These are phyloP conservation scores for Calliphora vomitoria DNA, from an alignment of 2,888 invertebrate species.

Conservation along the genomic window DNA sequence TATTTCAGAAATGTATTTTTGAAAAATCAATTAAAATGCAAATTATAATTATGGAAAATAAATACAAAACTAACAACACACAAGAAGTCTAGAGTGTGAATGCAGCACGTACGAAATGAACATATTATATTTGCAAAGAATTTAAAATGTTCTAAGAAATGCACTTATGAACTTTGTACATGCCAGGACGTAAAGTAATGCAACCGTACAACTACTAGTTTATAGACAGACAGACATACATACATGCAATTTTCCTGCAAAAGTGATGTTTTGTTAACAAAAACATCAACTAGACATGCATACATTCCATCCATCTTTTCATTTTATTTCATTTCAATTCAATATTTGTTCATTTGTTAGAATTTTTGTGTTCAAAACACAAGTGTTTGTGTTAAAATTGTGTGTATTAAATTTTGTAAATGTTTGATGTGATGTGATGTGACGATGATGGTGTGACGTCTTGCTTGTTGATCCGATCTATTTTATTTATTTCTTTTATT, in stretches of 20 bases:
- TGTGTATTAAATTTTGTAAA: constrained; percentile 4
- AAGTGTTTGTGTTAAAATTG: not conserved
- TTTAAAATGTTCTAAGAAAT: not conserved
- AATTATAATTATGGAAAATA: constrained; percentile 1
- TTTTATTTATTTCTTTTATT: not conserved
- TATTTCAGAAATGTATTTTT: constrained; percentile 23
- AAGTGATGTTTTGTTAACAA: constrained; percentile 6
- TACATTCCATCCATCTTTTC: not conserved
- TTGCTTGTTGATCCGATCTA: constrained; percentile 20
- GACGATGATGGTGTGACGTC: constrained; percentile 12
- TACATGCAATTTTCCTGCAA: not conserved
- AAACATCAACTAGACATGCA: not conserved
- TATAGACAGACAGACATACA: not conserved
- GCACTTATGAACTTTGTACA: not conserved
- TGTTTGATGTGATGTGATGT: constrained; percentile 12
- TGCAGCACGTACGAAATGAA: constrained; percentile 27
- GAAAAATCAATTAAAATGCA: constrained; percentile 56
- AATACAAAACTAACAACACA: not conserved
- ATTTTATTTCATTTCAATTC: not conserved
- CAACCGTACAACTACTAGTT: not conserved
- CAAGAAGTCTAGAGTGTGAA: not conserved
- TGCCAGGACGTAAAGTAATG: not conserved
- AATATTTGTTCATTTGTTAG: not conserved
- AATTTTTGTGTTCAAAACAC: not conserved
- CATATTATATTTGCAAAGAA: constrained; percentile 2